A percentile compares a stretch with the other conserved stretches of the same genome.
These are phyloP conservation scores for Ganaspis sp. DNA, from an alignment of 1,140 invertebrate species.

Conservation along the genomic window DNA sequence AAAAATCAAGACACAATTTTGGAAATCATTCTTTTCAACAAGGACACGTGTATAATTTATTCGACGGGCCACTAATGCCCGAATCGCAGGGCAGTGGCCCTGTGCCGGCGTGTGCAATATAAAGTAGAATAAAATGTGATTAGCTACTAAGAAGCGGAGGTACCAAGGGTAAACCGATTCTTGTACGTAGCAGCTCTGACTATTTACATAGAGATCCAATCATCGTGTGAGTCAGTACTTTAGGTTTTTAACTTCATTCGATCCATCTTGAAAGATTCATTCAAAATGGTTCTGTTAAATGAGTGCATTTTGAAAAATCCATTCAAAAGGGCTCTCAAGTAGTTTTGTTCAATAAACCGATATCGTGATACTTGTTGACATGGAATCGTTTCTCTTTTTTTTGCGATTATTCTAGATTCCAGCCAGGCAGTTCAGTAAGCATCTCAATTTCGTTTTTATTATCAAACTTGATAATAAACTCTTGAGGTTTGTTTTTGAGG, in stretches of 20 bases:
- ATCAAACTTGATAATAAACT: too few relatives aligned
- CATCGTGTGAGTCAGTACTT: slow-evolving; percentile 58
- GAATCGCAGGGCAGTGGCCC: slow-evolving; percentile 44
- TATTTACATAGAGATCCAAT: slow-evolving; percentile 50
- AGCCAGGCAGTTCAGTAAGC: background rate
- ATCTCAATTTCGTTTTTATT: background rate
- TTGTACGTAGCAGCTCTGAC: slow-evolving; percentile 36
- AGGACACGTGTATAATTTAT: background rate
- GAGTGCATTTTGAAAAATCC: background rate
- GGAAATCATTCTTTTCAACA: too few relatives aligned
- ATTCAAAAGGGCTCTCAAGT: background rate
- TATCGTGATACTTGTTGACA: slow-evolving; percentile 17
- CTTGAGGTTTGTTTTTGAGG: background rate
- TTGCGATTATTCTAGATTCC: slow-evolving; percentile 9
- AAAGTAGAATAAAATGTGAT: slow-evolving; percentile 64
- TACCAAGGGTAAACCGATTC: slow-evolving; percentile 62
- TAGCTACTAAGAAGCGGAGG: slow-evolving; percentile 56
- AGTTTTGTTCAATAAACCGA: background rate
- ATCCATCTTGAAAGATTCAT: background rate
- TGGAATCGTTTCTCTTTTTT: background rate
- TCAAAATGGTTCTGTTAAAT: background rate
- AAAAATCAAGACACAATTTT: too few relatives aligned
- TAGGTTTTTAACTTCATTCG: slow-evolving; percentile 39
- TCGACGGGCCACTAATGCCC: background rate
- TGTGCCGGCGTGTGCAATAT: slow-evolving; percentile 75